A percentile compares a stretch with the other conserved stretches of the same genome.
Evolutionary conservation across 1,140 invertebrate genomes (phyloP).

Genomic region (Conus betulinus): DNA sequence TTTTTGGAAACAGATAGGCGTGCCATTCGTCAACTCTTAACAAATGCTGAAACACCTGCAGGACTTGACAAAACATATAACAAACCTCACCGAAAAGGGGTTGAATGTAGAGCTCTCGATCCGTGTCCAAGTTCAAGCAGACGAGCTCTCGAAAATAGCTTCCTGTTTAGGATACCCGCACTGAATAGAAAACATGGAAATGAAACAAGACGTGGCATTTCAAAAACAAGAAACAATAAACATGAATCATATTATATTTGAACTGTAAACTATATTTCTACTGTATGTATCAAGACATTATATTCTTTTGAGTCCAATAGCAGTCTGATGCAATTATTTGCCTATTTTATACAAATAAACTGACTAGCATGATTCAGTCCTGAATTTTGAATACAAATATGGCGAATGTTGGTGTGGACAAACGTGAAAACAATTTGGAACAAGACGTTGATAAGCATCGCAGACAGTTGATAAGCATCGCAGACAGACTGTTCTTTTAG

Average conservation of each 20-base stretch:
- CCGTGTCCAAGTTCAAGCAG: not conserved
- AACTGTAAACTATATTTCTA: not conserved
- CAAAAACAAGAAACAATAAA: not conserved
- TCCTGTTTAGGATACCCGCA: constrained; percentile 24
- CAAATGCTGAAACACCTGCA: no score
- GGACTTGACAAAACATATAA: no score
- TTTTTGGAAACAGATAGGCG: no score
- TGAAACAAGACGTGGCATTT: constrained; percentile 21
- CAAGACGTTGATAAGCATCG: not conserved
- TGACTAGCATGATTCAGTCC: not conserved
- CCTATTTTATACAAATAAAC: not conserved
- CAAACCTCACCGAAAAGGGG: not conserved
- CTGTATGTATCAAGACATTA: not conserved
- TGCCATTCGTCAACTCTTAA: no score
- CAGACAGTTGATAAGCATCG: not conserved
- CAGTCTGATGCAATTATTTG: constrained; percentile 6
- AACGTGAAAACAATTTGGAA: not conserved
- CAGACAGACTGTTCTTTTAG: not conserved
- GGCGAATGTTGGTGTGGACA: constrained; percentile 4
- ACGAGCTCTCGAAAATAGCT: not conserved
- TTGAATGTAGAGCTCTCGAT: not conserved
- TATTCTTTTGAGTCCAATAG: not conserved
- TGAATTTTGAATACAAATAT: not conserved
- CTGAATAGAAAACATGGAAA: not conserved
- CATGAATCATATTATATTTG: not conserved